phyloP scores from a whole-genome alignment of 2,113 vertebrate genomes.

The Xyrauchen texanus region DNA sequence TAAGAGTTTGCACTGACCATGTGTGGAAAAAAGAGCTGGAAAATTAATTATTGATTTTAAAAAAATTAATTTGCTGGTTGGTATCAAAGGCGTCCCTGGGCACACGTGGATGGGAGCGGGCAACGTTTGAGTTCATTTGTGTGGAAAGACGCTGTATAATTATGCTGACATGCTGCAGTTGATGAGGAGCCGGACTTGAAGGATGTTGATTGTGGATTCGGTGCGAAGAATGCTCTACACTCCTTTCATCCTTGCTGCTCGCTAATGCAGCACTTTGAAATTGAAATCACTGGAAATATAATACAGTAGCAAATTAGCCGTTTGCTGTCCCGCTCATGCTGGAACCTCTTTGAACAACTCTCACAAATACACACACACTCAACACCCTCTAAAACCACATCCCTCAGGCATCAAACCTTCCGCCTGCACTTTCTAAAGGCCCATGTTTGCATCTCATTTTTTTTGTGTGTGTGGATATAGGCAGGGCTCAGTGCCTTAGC shows the following conservation, averaged over 20 bases:
- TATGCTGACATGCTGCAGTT: slow-evolving; percentile 40
- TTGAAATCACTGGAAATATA: slow-evolving; percentile 57
- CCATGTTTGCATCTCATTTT: background rate
- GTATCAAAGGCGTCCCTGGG: slow-evolving; percentile 67
- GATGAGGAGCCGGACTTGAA: slow-evolving; percentile 34
- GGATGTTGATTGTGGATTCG: slow-evolving; percentile 34
- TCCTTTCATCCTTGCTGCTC: slow-evolving; percentile 48
- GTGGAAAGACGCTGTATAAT: slow-evolving; percentile 27
- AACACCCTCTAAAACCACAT: slow-evolving; percentile 17
- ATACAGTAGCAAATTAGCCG: slow-evolving; percentile 50
- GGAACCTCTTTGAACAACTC: slow-evolving; percentile 35
- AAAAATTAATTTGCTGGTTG: slow-evolving; percentile 73
- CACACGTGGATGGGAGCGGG: slow-evolving; percentile 8
- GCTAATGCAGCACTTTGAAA: slow-evolving; percentile 55
- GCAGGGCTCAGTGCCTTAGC: slow-evolving; percentile 4
- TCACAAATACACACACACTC: slow-evolving; percentile 8
- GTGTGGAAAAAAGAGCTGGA: slow-evolving; percentile 10
- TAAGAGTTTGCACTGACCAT: background rate
- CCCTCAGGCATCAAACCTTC: slow-evolving; percentile 30
- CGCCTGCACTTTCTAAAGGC: background rate
- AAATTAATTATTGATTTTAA: slow-evolving; percentile 79
- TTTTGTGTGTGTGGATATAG: background rate
- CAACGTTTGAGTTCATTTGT: slow-evolving; percentile 38
- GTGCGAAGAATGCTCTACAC: slow-evolving; percentile 10
- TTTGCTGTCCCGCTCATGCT: slow-evolving; percentile 46